Percentiles rank a stretch among this genome's conserved stretches.
Conservation (phyloP, 2,113 vertebrate species). For the Leptosomus discolor region DNA sequence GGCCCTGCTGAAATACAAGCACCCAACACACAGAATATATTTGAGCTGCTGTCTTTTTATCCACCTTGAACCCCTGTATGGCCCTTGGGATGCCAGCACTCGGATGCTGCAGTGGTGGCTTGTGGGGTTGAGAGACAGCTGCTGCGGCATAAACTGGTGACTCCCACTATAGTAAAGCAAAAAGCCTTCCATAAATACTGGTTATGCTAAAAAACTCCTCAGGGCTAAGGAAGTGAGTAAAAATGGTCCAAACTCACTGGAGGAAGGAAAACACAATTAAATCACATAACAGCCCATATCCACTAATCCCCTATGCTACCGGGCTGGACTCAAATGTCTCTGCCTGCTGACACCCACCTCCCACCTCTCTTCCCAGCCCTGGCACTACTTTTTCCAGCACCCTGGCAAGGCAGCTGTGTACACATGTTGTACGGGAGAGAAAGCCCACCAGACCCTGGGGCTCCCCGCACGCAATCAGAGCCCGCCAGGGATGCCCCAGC, state of each 20-base stretch:
- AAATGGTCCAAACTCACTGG: neutral
- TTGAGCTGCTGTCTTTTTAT: neutral
- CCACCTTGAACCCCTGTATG: accelerated
- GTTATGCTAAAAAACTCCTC: neutral
- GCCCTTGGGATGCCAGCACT: neutral
- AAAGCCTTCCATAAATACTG: neutral
- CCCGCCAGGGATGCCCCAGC: accelerated
- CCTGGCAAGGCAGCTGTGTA: neutral
- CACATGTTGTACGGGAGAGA: accelerated
- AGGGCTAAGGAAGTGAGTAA: neutral
- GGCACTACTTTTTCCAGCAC: neutral
- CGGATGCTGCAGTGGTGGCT: accelerated
- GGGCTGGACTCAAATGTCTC: neutral
- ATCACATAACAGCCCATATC: neutral
- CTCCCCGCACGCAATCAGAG: neutral
- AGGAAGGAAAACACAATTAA: slow-evolving; percentile 36
- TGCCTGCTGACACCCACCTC: neutral
- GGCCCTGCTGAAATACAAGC: neutral
- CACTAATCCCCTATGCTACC: neutral
- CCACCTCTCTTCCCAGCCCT: neutral
- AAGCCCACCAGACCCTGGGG: neutral
- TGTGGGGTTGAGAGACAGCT: neutral
- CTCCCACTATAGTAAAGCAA: neutral
- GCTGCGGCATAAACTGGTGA: neutral
- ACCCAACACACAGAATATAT: neutral